Evolutionary conservation across 2,888 invertebrate genomes (phyloP), one percentile per base, ranked within the genome.

Genomic region (Adelphocoris suturalis): DNA sequence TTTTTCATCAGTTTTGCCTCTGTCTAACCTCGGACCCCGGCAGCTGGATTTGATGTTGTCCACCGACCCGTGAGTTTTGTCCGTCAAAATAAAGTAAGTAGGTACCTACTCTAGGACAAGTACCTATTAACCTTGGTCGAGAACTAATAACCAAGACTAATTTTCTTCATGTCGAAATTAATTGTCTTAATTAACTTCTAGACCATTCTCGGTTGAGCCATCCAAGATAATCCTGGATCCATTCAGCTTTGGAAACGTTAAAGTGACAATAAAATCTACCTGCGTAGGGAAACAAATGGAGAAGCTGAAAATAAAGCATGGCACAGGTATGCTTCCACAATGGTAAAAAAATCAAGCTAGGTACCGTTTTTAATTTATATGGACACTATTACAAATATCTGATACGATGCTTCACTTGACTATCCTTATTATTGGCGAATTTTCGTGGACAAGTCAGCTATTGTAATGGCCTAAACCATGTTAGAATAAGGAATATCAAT

Each of bases 31-130:
- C 48, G 27, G 47, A 11, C 27, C 27, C 12, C 46, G n/a, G 14
- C 52, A 47, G 27, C 19, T 82, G 48, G 82, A 82, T 52, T 82
- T 82, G 82, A 52, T 52, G n/a, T 13, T 82, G 14, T 48, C 52
- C 5, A 27, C 52, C 16, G 4, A 82, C 5, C 52, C 52, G 82
- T 82, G 23, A 82, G 82, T n/a, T n/a, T n/a, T 52, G 13, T 52
- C 46, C 37, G 16, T 78, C 27, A 19, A 5, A 16, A 11, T 2
- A 0, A 76, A 76, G 12, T 14, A 27, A 13, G 0, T 27, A 23
- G 2, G 23, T 12, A 16, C n/a, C 57, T 76, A 11, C 12, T 7
- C 1, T 19, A 76, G 0, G 5, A 76, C 16, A 0, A 16, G 0
- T 2, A 23, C 75, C 37, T 27, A 37, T 4, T 37, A 37, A 37